These are phyloP conservation scores for Actinemys pallida DNA, from an alignment of 2,113 vertebrate genomes.

Conservation along the genomic window DNA sequence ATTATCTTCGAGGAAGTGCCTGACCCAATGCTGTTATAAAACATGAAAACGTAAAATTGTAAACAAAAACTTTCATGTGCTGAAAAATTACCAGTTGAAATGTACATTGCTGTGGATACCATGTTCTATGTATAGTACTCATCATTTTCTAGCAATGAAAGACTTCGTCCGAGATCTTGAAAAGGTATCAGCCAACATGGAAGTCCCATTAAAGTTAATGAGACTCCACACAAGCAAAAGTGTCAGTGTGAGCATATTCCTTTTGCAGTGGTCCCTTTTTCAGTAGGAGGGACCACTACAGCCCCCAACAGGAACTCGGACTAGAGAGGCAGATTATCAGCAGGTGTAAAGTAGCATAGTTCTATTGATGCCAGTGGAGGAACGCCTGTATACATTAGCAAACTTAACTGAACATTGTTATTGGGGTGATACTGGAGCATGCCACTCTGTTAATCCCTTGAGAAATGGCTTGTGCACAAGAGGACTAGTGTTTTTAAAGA, in stretches of 20 bases:
- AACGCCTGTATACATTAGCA: not conserved
- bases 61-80: not conserved
- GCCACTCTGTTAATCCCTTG: too few relatives aligned
- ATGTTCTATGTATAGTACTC: not conserved
- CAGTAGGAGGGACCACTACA: not conserved
- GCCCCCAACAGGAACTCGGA: not conserved
- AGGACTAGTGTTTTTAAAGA: too few relatives aligned
- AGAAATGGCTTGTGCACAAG: too few relatives aligned
- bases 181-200: not conserved
- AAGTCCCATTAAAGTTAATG: not conserved
- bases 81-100: not conserved
- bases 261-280: not conserved
- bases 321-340: not conserved
- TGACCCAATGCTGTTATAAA: not conserved
- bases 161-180: not conserved
- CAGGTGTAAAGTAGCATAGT: not conserved
- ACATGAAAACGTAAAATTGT: not conserved
- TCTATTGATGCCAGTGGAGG: not conserved
- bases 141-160: not conserved
- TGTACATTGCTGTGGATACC: not conserved
- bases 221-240: not conserved
- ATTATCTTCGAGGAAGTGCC: not conserved
- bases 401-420: not conserved
- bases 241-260: not conserved
- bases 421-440: not conserved